These are phyloP conservation scores for Omphaloscelis lunosa DNA, from an alignment of 2,888 invertebrate species.

Conservation along the genomic window DNA sequence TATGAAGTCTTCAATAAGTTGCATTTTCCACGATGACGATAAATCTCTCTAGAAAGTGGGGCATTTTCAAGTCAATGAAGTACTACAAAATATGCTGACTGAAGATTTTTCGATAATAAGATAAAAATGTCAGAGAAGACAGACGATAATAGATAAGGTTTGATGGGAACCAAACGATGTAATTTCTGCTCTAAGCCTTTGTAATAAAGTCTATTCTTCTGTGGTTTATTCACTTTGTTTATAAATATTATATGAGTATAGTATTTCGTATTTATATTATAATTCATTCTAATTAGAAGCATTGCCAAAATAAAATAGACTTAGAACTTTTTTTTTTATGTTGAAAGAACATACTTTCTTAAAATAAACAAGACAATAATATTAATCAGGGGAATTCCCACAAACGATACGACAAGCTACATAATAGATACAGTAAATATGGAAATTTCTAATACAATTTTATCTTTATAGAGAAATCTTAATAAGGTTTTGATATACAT, in stretches of 20 bases:
- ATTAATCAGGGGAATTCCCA: background rate
- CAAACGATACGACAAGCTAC: background rate
- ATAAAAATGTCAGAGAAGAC: slow-evolving; percentile 33
- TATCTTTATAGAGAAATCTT: background rate
- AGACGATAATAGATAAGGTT: slow-evolving; percentile 25
- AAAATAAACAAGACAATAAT: background rate
- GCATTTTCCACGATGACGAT: background rate
- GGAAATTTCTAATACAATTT: no score
- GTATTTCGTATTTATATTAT: background rate
- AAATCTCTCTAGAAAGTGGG: background rate
- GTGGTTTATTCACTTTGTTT: background rate
- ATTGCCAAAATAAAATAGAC: background rate
- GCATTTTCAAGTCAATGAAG: slow-evolving; percentile 24
- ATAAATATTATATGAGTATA: background rate
- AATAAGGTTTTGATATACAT: background rate
- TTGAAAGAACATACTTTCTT: background rate
- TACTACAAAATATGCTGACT: slow-evolving; percentile 30
- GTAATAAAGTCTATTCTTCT: slow-evolving; percentile 1
- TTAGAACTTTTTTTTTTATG: background rate
- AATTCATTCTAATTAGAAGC: background rate
- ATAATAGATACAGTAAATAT: background rate
- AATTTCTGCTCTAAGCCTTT: background rate
- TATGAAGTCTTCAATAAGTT: background rate
- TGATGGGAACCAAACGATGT: background rate
- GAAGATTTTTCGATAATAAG: slow-evolving; percentile 30